phyloP scores from a whole-genome alignment of 2,888 invertebrate genomes.

The Platerodrilus igneus region DNA sequence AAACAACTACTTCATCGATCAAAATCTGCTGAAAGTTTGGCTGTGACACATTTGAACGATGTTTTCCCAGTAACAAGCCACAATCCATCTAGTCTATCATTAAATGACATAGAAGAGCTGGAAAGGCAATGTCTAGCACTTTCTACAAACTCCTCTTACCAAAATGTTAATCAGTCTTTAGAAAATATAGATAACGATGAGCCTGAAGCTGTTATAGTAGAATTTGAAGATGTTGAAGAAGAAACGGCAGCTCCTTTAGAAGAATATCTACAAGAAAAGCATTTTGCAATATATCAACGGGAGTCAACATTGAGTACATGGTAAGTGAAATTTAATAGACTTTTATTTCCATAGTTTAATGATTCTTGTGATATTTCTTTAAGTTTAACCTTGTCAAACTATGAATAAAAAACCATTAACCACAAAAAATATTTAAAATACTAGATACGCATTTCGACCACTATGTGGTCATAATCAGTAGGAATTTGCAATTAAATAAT shows the following conservation, averaged over 20 bases:
- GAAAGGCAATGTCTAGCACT: conserved; percentile 48
- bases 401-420: not conserved
- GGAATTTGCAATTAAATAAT: too few species aligned
- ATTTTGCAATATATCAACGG: conserved; percentile 67
- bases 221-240: conserved; percentile 74
- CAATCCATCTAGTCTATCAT: conserved; percentile 68
- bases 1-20: too few species aligned
- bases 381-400: not conserved
- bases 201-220: conserved; percentile 73
- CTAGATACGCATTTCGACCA: too few species aligned
- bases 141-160: conserved; percentile 33
- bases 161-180: conserved; percentile 35
- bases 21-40: conserved; percentile 73
- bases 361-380: too few species aligned
- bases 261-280: conserved; percentile 64
- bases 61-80: conserved; percentile 54
- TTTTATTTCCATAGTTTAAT: not conserved
- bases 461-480: too few species aligned
- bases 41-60: conserved; percentile 44
- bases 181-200: conserved; percentile 44
- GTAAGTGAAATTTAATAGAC: conserved; percentile 38
- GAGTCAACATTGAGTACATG: conserved; percentile 58
- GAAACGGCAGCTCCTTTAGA: conserved; percentile 72
- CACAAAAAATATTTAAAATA: too few species aligned
- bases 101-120: conserved; percentile 67